phyloP scores from a whole-genome alignment of 2,113 vertebrate genomes.

The Holacanthus passer region DNA sequence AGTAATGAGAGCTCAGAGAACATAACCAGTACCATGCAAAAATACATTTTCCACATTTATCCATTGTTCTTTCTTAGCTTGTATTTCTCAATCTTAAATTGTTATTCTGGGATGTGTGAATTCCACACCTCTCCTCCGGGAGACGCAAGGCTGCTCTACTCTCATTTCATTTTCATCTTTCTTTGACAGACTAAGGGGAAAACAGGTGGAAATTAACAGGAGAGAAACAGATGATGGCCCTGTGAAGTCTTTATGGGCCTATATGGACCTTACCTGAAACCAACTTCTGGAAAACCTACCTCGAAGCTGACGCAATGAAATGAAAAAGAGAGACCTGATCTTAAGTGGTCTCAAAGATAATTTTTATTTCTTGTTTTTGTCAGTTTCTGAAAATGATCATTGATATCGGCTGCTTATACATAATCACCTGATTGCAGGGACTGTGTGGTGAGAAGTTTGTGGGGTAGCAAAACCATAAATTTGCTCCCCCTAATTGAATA shows the following conservation, averaged over 20 bases:
- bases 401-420: no score
- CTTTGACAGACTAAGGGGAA: neutral
- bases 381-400: no score
- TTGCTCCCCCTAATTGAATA: no score
- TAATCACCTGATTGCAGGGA: no score
- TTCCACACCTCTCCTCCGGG: neutral
- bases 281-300: neutral
- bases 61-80: neutral
- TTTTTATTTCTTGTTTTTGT: no score
- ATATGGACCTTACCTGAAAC: neutral
- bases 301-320: no score
- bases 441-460: no score
- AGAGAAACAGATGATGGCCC: neutral
- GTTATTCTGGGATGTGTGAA: conserved; percentile 18
- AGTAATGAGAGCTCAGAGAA: conserved; percentile 5
- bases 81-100: neutral
- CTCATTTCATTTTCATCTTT: conserved; percentile 11
- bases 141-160: neutral
- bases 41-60: conserved; percentile 17
- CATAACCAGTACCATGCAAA: neutral
- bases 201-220: neutral
- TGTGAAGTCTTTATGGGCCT: neutral
- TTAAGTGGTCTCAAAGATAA: neutral
- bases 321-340: neutral
- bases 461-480: no score